Base-by-base conservation (phyloP, 1,140 invertebrate genomes). In the Atta colombica region DNA sequence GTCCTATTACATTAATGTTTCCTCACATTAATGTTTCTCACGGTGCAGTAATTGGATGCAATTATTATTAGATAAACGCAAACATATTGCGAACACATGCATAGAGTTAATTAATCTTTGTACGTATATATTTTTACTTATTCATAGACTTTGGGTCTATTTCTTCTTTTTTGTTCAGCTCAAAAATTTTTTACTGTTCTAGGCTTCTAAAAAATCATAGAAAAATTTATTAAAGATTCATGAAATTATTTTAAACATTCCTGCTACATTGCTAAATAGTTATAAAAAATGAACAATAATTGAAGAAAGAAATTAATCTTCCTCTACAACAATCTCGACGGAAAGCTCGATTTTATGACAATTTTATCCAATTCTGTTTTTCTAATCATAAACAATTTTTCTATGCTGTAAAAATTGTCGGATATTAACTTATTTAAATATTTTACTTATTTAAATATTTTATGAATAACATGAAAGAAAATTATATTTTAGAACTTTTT, bases 321-420 rank as follows among this genome's bases (percentile, higher is more conserved):
- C 2, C 45, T 25, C 25, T 25, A 25, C 25, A 25, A 58, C 16
- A 7, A 12, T 16, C 28, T 16, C 35, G 35, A 39, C 7, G 35
- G 7, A 7, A 7, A 39, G 2, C 53, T 45, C 58, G 84, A 39
- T 88, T 88, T 88, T 51, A 58, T 74, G 78, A 14, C 12, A 58
- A 74, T 51, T 51, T 45, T 45, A 45, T 45, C 39, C 51, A 74
- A 88, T 86, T 77, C 72, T 25, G 53, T 3, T 6, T 12, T 45
- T 72, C 18, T 66, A 35, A 66, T 39, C 1, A 10, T 31, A 8
- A 39, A 21, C 0, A 1, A 66, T 55, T 35, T 16, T 31, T 2
- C 21, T 55, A 39, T 39, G 0, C 6, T 35, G 12, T 31, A n/a
- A 77, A 45, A 77, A 25, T 61, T 39, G 35, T 61, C 10, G 16